Conservation (phyloP, 1,140 invertebrate genomes). For the Linepithema humile region DNA sequence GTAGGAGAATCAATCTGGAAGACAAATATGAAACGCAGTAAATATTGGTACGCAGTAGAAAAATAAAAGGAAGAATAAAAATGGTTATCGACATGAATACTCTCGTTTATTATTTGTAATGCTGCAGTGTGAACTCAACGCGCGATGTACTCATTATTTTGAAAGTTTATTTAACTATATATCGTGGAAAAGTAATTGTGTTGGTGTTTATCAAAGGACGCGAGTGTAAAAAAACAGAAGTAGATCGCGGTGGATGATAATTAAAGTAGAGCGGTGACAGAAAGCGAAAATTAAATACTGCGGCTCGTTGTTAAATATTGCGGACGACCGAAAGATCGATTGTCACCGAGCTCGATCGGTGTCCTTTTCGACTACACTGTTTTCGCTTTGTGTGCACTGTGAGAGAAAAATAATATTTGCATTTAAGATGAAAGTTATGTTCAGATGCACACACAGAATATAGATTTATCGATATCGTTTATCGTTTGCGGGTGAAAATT, state of each 20-base stretch:
- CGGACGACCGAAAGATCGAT: neutral
- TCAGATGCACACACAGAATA: neutral
- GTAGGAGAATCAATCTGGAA: neutral
- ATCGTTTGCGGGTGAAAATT: neutral
- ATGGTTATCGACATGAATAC: neutral
- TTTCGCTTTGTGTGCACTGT: neutral
- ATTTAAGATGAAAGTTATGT: neutral
- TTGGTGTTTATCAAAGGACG: constrained; percentile 4
- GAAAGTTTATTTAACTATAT: neutral
- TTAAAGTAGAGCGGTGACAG: neutral
- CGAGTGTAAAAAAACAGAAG: neutral
- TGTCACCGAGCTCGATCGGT: neutral
- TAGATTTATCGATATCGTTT: neutral
- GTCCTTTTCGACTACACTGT: neutral
- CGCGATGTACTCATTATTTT: constrained; percentile 13
- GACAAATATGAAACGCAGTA: neutral
- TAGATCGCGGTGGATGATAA: neutral
- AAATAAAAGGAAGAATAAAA: neutral
- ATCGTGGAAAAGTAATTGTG: neutral
- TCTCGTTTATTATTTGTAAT: constrained; percentile 5
- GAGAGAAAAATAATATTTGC: constrained; percentile 7
- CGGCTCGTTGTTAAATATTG: neutral
- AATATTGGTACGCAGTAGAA: neutral
- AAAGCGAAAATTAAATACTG: constrained; percentile 15
- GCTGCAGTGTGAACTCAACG: neutral